Base-by-base conservation (phyloP, 2,888 invertebrate genomes). In the Trissolcus japonicus region DNA sequence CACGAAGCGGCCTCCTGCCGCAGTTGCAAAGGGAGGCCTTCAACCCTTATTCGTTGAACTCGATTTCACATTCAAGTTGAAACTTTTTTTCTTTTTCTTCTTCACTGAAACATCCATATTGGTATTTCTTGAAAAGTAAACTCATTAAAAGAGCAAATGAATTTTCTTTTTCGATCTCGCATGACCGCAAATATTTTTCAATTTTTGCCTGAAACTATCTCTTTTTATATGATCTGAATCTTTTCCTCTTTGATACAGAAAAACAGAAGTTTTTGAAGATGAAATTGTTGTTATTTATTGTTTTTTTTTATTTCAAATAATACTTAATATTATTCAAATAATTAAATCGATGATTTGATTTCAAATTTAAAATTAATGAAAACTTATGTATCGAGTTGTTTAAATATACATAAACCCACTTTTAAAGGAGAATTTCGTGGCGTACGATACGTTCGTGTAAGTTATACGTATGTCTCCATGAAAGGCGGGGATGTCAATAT, bases 401-500 rank as follows among this genome's bases (percentile, higher is more conserved):
- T 68, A 77, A 65, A 65, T 65, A 60, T 68, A 74, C 68, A 61
- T 67, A 74, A 74, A 74, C 51, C 61, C 55, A 57, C 63, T 74
- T 35, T 35, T 69, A 61, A 74, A 66, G 61, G 66, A 43, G 48
- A 73, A 65, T 73, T 77, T 71, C 68, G 62, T 57, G 66, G 69
- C 68, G 71, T 55, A 66, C 65, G 77, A 78, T 78, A 67, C 67
- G 61, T 78, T 62, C 66, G 69, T 66, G 69, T 78, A 78, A 69
- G 53, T 78, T 78, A 78, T 78, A 69, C 63, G 73, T 77, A 66
- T 81, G 74, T 81, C 80, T 78, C 78, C 79, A 75, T 67, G 71
- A 79, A 77, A 80, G 82, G 82, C 83, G 82, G 85, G 83, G 83
- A 85, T 84, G 85, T 85, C 87, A 88, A 88, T 88, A 88, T 88